Base-by-base conservation (phyloP, 2,888 invertebrate genomes). In the Alloscopus bannaensis region DNA sequence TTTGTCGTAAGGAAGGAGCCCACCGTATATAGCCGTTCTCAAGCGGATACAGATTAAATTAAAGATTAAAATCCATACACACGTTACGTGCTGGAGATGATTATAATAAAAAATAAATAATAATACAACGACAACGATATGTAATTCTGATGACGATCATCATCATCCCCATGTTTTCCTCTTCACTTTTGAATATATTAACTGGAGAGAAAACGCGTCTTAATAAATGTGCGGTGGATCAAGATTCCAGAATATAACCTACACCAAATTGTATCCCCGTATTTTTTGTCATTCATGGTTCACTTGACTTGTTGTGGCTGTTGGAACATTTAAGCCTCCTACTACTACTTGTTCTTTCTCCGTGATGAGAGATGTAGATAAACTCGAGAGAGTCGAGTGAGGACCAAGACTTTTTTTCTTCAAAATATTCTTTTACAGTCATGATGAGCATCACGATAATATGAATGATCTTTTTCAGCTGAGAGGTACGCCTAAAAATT, bases 51-150 rank as follows among this genome's bases (percentile, higher is more conserved):
- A n/a, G n/a, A n/a, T n/a, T n/a, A n/a, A n/a, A n/a, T n/a, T n/a
- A n/a, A n/a, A n/a, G n/a, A n/a, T n/a, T n/a, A n/a, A n/a, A n/a
- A n/a, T n/a, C n/a, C n/a, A n/a, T n/a, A n/a, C n/a, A 36, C 13
- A 8, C 36, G 6, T 36, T 36, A 36, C 6, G 8, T 36, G 50
- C 11, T 22, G 55, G 28, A 26, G 26, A 55, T 55, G 55, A 55
- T 24, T 24, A 26, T 55, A 55, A 55, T 55, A 55, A 55, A n/a
- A 55, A 55, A 55, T 55, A 55, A n/a, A 55, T 55, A 55, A 55
- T 55, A 55, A 55, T 55, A 55, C 55, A 55, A 55, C 26, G 55
- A 55, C 55, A 55, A 55, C 55, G 55, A 55, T 55, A n/a, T n/a
- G n/a, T n/a, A 8, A 24, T 55, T 55, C 28, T 26, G 26, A 55